Evolutionary conservation across 2,797 vertebrate genomes (phyloP), one percentile per base, ranked within the genome.

Genomic region (Gila robusta): DNA sequence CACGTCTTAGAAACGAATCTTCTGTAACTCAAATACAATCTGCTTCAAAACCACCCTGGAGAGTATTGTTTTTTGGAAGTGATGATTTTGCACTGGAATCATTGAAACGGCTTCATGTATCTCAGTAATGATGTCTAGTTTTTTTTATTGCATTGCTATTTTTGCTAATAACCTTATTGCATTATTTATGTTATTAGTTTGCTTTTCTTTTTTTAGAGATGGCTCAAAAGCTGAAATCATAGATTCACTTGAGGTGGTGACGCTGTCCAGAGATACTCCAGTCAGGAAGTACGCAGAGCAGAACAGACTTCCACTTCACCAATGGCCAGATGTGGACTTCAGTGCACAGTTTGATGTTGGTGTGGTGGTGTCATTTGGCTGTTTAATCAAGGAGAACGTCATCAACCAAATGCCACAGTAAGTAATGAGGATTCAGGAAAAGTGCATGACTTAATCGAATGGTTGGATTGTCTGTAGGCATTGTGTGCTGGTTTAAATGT

Each of bases 361-460:
- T 0, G 97, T 99, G 35, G 97, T 99, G 85, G 98, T 98, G 74
- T 99, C 98, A 0, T 99, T 99, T 62, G 98, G 98, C 19, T 96
- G 96, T 81, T 95, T 99, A 69, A 94, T 99, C 59, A 96, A 89
- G 0, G 94, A 97, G 87, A 91, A 92, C 21, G 94, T 99, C 14
- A 99, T 99, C 94, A 93, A 94, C 87, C 96, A 95, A 87, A 98
- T 99, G 87, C 97, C 97, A 56, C 94, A 96, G 98, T 99, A 92
- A 95, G 98, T 52, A 41, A 35, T 52, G 19, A 84, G 6, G 26
- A 32, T 21, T 79, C 19, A 19, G 11, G 2, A 12, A 52, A 47
- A 35, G 28, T 23, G 39, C 17, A 67, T 37, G 12, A 28, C 39
- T 32, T 2, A 73, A 32, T 9, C 35, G 4, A 23, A 39, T 44